Base-by-base conservation (phyloP, 2,797 vertebrate genomes). In the Catostomus latipinnis region DNA sequence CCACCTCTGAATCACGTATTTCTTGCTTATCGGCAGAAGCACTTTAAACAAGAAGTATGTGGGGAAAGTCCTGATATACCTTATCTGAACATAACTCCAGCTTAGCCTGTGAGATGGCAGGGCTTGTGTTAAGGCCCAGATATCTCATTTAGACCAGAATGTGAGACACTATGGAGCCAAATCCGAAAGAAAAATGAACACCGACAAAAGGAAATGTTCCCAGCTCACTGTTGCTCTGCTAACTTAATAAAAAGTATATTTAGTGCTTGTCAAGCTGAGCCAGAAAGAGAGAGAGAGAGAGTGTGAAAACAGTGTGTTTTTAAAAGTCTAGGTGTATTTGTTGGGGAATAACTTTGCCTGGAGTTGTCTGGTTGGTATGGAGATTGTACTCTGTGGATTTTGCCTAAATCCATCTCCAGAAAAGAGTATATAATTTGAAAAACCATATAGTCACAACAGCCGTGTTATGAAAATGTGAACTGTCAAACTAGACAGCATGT, bases 181-280 rank as follows among this genome's bases (percentile, higher is more conserved):
- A 87, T 77, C 70, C 58, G 73, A 84, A 71, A 89, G 88, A 90
- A 88, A 90, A 90, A 91, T 87, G 86, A 88, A 85, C 81, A 68
- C 60, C 1, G 63, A 81, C 80, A 61, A 83, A 83, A 85, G 54
- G 53, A 6, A 81, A 86, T 83, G 81, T 88, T 91, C 88, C 81
- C 68, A 82, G 78, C 78, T 89, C 83, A 84, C 84, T 57, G 74
- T 89, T 88, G 86, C 85, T 87, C 80, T 52, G 85, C 90, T 86
- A 86, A 91, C 87, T 77, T 89, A 90, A 91, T 91, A 90, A 92
- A 92, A 92, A 93, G 91, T 93, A 92, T 90, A 92, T 94, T 94
- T 93, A 92, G 92, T 91, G 91, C 89, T 88, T 85, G 85, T 88
- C 86, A 89, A 88, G 78, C 90, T 56, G 60, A 78, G 88, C 77